A percentile compares a stretch with the other conserved stretches of the same genome.
These are phyloP conservation scores for Petroica traversi DNA, from an alignment of 2,113 vertebrate genomes.

Conservation along the genomic window DNA sequence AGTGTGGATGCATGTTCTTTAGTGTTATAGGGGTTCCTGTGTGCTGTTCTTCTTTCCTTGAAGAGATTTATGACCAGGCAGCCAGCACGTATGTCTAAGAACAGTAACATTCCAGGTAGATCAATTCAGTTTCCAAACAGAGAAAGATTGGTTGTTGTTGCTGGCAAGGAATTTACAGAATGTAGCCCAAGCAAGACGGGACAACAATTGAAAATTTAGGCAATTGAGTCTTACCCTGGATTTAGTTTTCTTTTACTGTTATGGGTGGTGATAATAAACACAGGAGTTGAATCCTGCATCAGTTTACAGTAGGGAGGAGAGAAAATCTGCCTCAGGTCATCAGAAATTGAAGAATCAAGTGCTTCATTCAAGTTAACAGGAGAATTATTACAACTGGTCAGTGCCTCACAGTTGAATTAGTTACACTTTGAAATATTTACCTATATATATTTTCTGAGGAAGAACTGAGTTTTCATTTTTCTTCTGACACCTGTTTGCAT, in stretches of 20 bases:
- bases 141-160: neutral
- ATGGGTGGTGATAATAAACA: neutral
- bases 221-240: neutral
- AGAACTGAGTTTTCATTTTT: neutral
- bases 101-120: neutral
- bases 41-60: neutral
- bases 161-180: neutral
- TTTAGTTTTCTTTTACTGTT: neutral
- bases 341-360: neutral
- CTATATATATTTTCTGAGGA: neutral
- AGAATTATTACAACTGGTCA: neutral
- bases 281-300: neutral
- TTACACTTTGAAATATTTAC: neutral
- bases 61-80: neutral
- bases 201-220: neutral
- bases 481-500: conserved; percentile 1
- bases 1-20: neutral
- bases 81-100: neutral
- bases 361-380: neutral
- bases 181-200: neutral
- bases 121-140: neutral
- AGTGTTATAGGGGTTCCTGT: neutral
- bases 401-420: neutral
- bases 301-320: neutral
- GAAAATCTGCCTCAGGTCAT: neutral